Percentiles rank a stretch among this genome's conserved stretches.
Conservation (phyloP, 2,888 invertebrate species). For the Pantelozetes paolii region DNA sequence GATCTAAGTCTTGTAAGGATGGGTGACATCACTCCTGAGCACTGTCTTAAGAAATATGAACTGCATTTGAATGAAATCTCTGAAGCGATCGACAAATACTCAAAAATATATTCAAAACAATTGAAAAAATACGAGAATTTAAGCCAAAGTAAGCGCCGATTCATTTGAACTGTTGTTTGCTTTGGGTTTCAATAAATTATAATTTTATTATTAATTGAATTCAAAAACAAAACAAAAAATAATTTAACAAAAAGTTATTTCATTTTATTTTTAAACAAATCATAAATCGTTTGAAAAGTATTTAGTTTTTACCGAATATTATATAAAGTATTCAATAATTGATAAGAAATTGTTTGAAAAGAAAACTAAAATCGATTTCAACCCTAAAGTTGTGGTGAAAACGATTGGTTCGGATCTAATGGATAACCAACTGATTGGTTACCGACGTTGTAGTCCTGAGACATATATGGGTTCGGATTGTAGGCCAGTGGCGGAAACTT, state of each 20-base stretch:
- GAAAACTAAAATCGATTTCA: background rate
- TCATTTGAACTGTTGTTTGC: background rate
- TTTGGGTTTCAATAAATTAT: background rate
- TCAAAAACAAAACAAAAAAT: background rate
- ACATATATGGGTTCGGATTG: background rate
- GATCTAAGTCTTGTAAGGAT: background rate
- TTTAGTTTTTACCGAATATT: too few species aligned
- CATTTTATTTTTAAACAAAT: too few species aligned
- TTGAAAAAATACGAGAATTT: constrained; percentile 3
- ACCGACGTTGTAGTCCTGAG: background rate
- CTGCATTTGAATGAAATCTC: constrained; percentile 31
- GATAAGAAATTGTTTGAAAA: too few species aligned
- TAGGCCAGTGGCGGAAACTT: constrained; percentile 10
- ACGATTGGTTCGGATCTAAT: background rate
- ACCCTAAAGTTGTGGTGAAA: constrained; percentile 20
- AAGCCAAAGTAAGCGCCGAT: background rate
- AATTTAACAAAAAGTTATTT: background rate
- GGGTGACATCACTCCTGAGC: constrained; percentile 11
- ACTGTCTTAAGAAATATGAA: constrained; percentile 36
- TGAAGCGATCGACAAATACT: constrained; percentile 29
- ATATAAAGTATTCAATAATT: too few species aligned
- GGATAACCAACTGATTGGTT: constrained; percentile 14
- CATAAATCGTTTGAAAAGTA: too few species aligned
- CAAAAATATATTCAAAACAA: constrained; percentile 11
- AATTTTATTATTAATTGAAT: background rate